These are phyloP conservation scores for Microctenopoma steveboyesi DNA, from an alignment of 2,797 vertebrate species.

Conservation along the genomic window DNA sequence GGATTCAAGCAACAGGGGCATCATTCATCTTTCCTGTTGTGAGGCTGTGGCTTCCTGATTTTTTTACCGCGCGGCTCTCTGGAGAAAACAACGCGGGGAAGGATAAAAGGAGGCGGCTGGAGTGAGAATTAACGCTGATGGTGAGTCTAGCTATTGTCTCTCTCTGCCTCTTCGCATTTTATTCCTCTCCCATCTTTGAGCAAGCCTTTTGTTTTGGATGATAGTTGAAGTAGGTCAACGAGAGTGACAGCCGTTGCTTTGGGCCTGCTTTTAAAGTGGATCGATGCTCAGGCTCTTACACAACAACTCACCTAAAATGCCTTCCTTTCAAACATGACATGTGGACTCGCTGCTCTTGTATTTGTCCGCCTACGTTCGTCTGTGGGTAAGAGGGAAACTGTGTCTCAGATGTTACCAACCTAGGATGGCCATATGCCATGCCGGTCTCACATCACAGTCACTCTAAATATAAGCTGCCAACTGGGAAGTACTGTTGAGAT, in stretches of 20 bases:
- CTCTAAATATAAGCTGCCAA: conserved; percentile 30
- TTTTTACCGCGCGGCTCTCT: conserved; percentile 42
- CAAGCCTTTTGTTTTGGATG: conserved; percentile 66
- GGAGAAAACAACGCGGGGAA: conserved; percentile 54
- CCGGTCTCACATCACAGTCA: conserved; percentile 26
- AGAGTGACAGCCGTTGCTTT: conserved; percentile 69
- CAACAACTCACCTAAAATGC: conserved; percentile 55
- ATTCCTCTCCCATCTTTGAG: conserved; percentile 10
- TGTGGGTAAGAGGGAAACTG: background rate
- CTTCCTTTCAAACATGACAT: conserved; percentile 54
- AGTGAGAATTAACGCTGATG: conserved; percentile 46
- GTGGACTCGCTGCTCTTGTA: conserved; percentile 9
- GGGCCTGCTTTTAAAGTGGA: conserved; percentile 71
- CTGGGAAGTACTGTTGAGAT: conserved; percentile 17
- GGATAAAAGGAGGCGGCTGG: conserved; percentile 61
- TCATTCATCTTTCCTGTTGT: conserved; percentile 33
- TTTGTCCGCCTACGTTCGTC: conserved; percentile 13
- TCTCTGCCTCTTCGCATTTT: conserved; percentile 24
- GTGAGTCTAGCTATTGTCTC: conserved; percentile 36
- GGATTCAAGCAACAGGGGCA: background rate
- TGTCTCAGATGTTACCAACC: conserved; percentile 19
- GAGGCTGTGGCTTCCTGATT: conserved; percentile 45
- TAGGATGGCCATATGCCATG: conserved; percentile 2
- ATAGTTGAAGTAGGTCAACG: conserved; percentile 76
- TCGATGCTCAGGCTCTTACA: conserved; percentile 67